phyloP scores from a whole-genome alignment of 1,140 invertebrate species.

The Drosophila paulistorum region DNA sequence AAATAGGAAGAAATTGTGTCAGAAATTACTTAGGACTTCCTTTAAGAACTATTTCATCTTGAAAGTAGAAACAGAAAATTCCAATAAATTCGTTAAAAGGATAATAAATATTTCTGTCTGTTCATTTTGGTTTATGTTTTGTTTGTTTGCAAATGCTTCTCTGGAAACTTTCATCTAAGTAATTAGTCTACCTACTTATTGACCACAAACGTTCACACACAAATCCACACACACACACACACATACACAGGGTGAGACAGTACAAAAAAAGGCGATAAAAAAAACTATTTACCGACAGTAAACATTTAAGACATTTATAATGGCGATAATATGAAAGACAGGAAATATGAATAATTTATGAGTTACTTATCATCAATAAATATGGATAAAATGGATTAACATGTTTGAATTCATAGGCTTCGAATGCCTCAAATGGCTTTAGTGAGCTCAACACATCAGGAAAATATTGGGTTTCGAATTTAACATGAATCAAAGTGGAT shows the following conservation, averaged over 20 bases:
- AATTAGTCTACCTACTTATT: conserved; percentile 4
- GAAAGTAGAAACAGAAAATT: too few species aligned
- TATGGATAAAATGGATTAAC: not conserved
- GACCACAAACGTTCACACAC: not conserved
- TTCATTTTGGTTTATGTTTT: not conserved
- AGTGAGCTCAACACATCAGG: too few species aligned
- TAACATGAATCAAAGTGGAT: too few species aligned
- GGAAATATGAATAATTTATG: not conserved
- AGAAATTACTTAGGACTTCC: too few species aligned
- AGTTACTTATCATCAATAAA: not conserved
- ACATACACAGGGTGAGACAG: not conserved
- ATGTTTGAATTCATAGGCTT: too few species aligned
- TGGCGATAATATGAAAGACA: not conserved
- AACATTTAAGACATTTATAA: conserved; percentile 7
- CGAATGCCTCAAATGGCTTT: too few species aligned
- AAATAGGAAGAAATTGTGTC: too few species aligned
- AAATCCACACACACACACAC: not conserved
- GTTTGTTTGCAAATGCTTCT: not conserved
- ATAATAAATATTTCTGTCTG: not conserved
- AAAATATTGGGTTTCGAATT: too few species aligned
- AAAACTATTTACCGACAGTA: conserved; percentile 1
- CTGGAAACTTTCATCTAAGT: not conserved
- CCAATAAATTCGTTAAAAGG: too few species aligned
- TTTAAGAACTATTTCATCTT: too few species aligned
- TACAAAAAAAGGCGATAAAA: not conserved